Base-by-base conservation (phyloP, 2,888 invertebrate genomes). In the Bugulina stolonifera region DNA sequence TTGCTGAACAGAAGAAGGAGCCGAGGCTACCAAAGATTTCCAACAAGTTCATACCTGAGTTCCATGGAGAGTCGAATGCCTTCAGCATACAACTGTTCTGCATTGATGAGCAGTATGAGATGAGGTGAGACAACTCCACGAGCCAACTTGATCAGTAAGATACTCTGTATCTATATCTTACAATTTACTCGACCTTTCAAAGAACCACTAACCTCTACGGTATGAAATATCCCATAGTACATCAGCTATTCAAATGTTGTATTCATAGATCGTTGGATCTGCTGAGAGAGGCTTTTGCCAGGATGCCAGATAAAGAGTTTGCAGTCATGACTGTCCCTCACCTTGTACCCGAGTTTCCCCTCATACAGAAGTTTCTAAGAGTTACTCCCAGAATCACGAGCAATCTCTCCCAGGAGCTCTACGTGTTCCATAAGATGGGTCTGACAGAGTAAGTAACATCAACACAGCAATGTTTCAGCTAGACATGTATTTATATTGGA, bases 31-130 rank as follows among this genome's bases (percentile, higher is more conserved):
- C 64, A 2, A 14, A 14, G 5, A 32, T 27, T 3, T 2, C 2
- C 32, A 32, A 34, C 32, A 64, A 10, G 32, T 64, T 64, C 27
- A 27, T 64, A 5, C 64, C 64, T 32, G 29, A 64, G 34, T 64
- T 64, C 64, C 27, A 77, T 32, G 84, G 83, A 70, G 76, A 75
- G 55, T 73, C 74, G 3, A 81, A 81, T 74, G 82, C 81, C 22
- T 81, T 85, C 77, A 78, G 80, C 69, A 81, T 85, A n/a, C 84
- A 85, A 75, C 79, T 85, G 1, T 85, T 84, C 77, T 82, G 82
- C 75, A 82, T 85, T 71, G 83, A 83, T 75, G 84, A 84, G 74
- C 77, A 78, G 76, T 83, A 81, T 76, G 84, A 85, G 76, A 83
- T 82, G 81, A 83, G 84, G 83, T 83, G 64, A 72, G 72, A 35